Conservation (phyloP, 1,140 invertebrate genomes). For the Chironomus striatipennis region DNA sequence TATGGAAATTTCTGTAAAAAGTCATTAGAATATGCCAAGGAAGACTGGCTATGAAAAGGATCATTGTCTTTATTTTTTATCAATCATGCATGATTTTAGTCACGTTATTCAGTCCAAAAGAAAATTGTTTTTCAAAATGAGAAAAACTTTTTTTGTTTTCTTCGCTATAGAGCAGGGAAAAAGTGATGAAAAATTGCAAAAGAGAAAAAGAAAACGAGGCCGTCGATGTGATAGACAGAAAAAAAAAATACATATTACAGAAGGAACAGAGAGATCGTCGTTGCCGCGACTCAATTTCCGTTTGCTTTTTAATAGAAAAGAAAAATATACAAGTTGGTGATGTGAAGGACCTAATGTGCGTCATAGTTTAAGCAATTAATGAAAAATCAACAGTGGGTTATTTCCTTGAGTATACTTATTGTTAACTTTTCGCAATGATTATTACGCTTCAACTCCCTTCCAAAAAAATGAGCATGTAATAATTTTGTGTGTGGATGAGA, state of each 20-base stretch:
- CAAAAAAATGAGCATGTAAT: not conserved
- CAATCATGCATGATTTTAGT: not conserved
- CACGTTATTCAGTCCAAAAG: not conserved
- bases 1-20: no score
- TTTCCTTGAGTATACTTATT: constrained; percentile 7
- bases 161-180: no score
- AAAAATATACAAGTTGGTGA: not conserved
- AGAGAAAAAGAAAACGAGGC: constrained; percentile 4
- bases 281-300: not conserved
- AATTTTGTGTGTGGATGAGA: not conserved
- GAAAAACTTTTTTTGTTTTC: not conserved
- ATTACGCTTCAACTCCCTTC: no score
- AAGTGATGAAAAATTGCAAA: not conserved
- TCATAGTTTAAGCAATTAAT: constrained; percentile 14
- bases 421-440: not conserved
- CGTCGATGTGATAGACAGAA: not conserved
- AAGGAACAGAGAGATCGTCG: not conserved
- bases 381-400: not conserved
- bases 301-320: not conserved
- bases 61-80: not conserved
- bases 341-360: constrained; percentile 11
- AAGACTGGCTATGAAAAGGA: no score
- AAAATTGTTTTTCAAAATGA: not conserved
- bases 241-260: not conserved
- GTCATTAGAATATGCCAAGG: no score